Conservation (phyloP, 2,113 vertebrate species). For the Cebidichthys violaceus region DNA sequence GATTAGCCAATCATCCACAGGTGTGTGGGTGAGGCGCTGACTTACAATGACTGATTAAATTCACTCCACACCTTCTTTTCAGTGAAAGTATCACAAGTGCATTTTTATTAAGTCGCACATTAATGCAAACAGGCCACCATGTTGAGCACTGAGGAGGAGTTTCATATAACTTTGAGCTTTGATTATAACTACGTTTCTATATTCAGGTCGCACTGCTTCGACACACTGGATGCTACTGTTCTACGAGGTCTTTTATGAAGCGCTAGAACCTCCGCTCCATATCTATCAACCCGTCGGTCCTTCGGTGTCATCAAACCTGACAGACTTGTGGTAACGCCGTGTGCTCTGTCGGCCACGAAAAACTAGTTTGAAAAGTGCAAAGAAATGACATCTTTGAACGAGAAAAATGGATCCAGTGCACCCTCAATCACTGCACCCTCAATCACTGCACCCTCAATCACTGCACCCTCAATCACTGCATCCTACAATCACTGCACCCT, state of each 20-base stretch:
- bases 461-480: neutral
- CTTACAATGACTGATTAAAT: neutral
- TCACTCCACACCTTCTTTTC: no score
- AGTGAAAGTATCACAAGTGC: neutral
- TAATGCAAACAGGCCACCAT: neutral
- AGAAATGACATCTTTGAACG: neutral
- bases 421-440: neutral
- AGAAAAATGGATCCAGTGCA: neutral
- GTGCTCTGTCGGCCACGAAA: neutral
- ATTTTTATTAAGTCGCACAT: neutral
- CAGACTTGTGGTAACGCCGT: neutral
- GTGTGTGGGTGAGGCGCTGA: neutral
- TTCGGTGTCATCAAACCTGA: neutral
- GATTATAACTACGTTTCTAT: no score
- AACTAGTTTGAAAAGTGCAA: neutral
- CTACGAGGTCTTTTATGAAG: neutral
- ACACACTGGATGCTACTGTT: neutral
- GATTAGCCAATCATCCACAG: neutral
- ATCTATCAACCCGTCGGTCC: neutral
- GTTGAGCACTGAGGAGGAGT: no score
- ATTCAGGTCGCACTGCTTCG: no score
- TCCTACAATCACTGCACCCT: no score
- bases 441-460: constrained; percentile 1
- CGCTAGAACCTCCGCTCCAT: neutral
- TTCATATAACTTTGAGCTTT: no score